Base-by-base conservation (phyloP, 2,797 vertebrate species). In the Gila robusta region DNA sequence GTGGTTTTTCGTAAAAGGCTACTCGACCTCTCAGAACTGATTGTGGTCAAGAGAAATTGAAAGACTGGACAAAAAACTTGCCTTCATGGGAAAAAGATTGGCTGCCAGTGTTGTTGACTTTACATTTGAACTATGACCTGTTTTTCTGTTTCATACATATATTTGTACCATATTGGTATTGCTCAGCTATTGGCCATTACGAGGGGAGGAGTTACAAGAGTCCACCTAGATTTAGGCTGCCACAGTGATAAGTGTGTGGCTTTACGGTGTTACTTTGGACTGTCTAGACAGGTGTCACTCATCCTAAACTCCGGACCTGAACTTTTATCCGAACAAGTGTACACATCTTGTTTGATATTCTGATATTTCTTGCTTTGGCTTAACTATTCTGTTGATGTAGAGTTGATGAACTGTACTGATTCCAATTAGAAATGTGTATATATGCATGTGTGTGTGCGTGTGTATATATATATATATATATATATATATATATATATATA, bases 101-200 rank as follows among this genome's bases (percentile, higher is more conserved):
- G 90, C 93, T 92, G 91, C 91, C 79, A 89, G 88, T 90, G 92
- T 93, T 88, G 92, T 92, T 90, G 92, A 93, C 92, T 90, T 92
- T 87, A 87, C 91, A 93, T 92, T 93, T 94, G 94, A 95, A 94
- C 92, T 86, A 92, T 92, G 93, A 91, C 93, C 90, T 90, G 87
- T 93, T 92, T 88, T 91, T 94, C 91, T 89, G 92, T 94, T 92
- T 93, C 88, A 93, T 92, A 85, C 93, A 94, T 95, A 95, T 96
- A 93, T 95, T 95, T 96, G 95, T 96, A 96, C 96, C 96, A 96
- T 96, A 96, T 96, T 96, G 96, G 96, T 96, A 96, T 96, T 95
- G 94, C 94, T 96, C 94, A 94, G 93, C 94, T 94, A 93, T 93
- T 93, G 89, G 95, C 94, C 94, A 92, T 93, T 93, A 94, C 94